These are phyloP conservation scores for Pituophis catenifer DNA, from an alignment of 2,113 vertebrate genomes.

Conservation along the genomic window DNA sequence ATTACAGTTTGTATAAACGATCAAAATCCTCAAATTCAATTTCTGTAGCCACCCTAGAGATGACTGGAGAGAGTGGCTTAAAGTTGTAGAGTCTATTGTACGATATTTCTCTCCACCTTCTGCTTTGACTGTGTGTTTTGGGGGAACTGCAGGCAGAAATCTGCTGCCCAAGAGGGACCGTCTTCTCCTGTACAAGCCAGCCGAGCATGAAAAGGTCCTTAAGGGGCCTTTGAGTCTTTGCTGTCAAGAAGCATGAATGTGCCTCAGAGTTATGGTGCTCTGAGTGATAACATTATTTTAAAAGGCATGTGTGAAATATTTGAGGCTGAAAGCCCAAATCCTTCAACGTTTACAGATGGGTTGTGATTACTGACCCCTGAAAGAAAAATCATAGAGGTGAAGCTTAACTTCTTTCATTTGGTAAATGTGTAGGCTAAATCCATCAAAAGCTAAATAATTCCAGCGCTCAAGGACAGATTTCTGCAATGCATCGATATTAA, in stretches of 20 bases:
- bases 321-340: slow-evolving; percentile 36
- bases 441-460: slow-evolving; percentile 1
- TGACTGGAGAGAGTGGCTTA: neutral
- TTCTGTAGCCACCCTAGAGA: neutral
- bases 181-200: neutral
- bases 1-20: neutral
- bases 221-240: neutral
- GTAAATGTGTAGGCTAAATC: neutral
- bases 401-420: slow-evolving; percentile 27
- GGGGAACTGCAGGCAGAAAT: neutral
- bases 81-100: neutral
- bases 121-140: neutral
- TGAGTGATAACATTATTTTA: slow-evolving; percentile 3
- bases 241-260: neutral
- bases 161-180: neutral
- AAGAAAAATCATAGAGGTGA: slow-evolving; percentile 9
- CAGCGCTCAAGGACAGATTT: slow-evolving; percentile 13
- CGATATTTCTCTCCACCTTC: neutral
- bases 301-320: slow-evolving; percentile 12
- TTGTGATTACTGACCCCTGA: slow-evolving; percentile 17
- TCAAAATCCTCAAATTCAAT: neutral
- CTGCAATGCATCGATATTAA: neutral
- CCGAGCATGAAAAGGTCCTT: neutral
- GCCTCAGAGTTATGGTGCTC: neutral
- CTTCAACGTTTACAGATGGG: slow-evolving; percentile 7